Percentiles rank a stretch among this genome's conserved stretches.
These are phyloP conservation scores for Tarsius wallacei DNA, from an alignment of 2,797 vertebrate genomes.

Conservation along the genomic window DNA sequence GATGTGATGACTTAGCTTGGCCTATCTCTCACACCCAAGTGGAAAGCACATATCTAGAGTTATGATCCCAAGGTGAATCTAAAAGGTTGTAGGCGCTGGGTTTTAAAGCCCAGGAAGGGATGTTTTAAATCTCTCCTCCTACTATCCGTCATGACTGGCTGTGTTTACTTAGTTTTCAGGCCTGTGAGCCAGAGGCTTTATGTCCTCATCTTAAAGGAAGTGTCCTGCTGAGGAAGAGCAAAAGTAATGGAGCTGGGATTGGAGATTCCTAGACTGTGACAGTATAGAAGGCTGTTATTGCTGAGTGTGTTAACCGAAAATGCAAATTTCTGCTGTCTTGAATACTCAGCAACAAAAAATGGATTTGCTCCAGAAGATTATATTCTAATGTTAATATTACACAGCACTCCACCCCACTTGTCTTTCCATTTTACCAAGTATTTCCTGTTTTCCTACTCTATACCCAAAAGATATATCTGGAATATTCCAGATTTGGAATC, in stretches of 20 bases:
- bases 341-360: slow-evolving; percentile 24
- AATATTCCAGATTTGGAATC: slow-evolving; percentile 66
- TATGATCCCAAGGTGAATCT: neutral
- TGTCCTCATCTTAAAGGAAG: slow-evolving; percentile 35
- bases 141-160: neutral
- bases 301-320: neutral
- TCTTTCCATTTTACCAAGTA: neutral
- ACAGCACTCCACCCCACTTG: neutral
- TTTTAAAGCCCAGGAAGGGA: slow-evolving; percentile 14
- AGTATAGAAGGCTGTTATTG: slow-evolving; percentile 69
- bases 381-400: slow-evolving; percentile 56
- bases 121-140: slow-evolving; percentile 32
- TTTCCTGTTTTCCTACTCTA: slow-evolving; percentile 56
- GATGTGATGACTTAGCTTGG: slow-evolving; percentile 11
- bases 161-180: neutral
- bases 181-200: slow-evolving; percentile 3
- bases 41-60: neutral
- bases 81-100: neutral
- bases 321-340: slow-evolving; percentile 44
- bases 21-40: slow-evolving; percentile 41
- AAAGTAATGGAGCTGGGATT: slow-evolving; percentile 53
- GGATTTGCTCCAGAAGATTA: slow-evolving; percentile 36
- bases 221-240: slow-evolving; percentile 37
- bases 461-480: slow-evolving; percentile 43
- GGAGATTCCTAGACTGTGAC: slow-evolving; percentile 45